Conservation (phyloP, 1,140 invertebrate genomes). For the Caerostris extrusa region DNA sequence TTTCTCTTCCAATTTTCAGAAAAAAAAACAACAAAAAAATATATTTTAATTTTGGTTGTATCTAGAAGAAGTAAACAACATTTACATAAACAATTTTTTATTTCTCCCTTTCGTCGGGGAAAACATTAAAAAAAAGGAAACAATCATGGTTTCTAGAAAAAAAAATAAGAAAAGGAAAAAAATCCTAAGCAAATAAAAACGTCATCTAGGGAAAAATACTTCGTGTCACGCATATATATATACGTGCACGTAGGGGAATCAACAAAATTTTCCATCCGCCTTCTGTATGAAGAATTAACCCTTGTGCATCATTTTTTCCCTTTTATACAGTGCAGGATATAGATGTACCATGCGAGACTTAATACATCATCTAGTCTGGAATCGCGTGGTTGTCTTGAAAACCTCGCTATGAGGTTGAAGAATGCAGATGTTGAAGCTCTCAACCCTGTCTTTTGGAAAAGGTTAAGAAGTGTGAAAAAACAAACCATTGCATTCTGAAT, state of each 20-base stretch:
- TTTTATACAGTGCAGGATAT: background rate
- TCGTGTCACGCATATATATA: background rate
- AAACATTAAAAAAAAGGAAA: background rate
- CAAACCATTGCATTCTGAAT: no score
- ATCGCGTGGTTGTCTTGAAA: background rate
- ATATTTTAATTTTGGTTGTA: no score
- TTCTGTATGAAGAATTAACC: constrained; percentile 36
- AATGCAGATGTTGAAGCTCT: constrained; percentile 10
- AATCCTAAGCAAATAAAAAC: constrained; percentile 23
- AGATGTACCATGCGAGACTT: background rate
- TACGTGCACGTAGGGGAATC: background rate
- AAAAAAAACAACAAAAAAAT: no score
- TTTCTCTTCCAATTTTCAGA: no score
- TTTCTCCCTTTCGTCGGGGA: background rate
- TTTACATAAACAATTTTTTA: no score
- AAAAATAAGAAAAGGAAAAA: background rate
- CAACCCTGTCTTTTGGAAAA: background rate
- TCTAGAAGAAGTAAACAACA: background rate
- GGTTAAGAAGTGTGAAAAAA: background rate
- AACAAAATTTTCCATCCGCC: background rate
- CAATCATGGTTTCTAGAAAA: background rate
- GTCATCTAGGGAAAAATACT: background rate
- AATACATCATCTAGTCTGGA: constrained; percentile 8
- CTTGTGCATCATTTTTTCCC: constrained; percentile 23
- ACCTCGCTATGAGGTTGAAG: background rate